Evolutionary conservation across 2,888 invertebrate species (phyloP), one percentile per base, ranked within the genome.

Genomic region (Holacanthella duospinosa): DNA sequence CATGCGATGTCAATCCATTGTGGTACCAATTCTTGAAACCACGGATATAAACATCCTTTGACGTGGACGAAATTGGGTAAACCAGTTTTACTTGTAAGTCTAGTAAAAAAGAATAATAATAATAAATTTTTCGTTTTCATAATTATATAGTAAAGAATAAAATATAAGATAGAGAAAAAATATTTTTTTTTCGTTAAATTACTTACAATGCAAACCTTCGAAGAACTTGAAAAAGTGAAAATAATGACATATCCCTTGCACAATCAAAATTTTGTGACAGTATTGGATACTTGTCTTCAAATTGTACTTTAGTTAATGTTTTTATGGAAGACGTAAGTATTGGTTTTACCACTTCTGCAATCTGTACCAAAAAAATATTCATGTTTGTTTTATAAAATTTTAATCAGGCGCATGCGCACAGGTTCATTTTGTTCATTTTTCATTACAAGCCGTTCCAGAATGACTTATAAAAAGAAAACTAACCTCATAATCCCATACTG

Each of bases 1-100:
- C 90, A 87, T 0, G 95, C 93, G 66, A 96, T 91, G 73, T 92
- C 89, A 27, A 97, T 78, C 94, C 96, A 96, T 74, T 92, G 91
- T 0, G 89, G 87, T 0, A 96, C 93, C 1, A 93, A 94, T n/a
- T 86, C 86, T 74, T 87, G 86, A 78, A 97, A 97, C 93, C 94
- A 93, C 56, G 84, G 82, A 77, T 93, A 86, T 78, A 88, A 93
- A 69, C 84, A 83, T 2, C 72, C 72, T 53, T 67, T 61, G 44
- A 72, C 48, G 21, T 48, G 48, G n/a, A 21, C 48, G n/a, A 48
- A 48, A 36, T 36, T 6, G 4, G 48, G 48, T 4, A 48, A 21
- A 4, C 21, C 48, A 16, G 48, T 21, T 48, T 48, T 48, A 21
- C n/a, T 21, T 21, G 48, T 48, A 21, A n/a, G 21, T 4, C 48